A percentile compares a stretch with the other conserved stretches of the same genome.
Conservation (phyloP, 2,888 invertebrate genomes). For the Lepas anatifera region DNA sequence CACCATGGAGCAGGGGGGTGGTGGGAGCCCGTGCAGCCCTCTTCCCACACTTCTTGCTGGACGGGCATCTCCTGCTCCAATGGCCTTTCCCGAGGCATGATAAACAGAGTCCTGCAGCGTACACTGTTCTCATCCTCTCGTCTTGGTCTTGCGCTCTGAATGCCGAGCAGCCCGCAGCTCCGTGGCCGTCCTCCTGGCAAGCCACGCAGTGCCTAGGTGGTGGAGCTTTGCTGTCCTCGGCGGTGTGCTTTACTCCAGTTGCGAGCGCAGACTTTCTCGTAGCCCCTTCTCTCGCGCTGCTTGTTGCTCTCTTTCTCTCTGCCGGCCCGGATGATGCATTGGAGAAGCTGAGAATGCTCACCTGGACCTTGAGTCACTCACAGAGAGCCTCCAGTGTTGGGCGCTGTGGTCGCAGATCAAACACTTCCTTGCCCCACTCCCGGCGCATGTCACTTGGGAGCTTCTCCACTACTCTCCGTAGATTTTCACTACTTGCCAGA, state of each 20-base stretch:
- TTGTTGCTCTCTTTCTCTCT: no score
- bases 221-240: not conserved
- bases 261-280: not conserved
- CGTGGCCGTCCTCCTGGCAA: not conserved
- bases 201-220: not conserved
- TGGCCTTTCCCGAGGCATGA: not conserved
- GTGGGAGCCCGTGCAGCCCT: not conserved
- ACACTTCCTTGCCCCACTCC: no score
- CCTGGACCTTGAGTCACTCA: no score
- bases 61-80: not conserved
- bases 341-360: no score
- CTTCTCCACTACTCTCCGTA: not conserved
- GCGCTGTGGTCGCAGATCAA: no score
- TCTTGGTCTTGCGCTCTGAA: not conserved
- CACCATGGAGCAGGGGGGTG: no score
- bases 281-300: no score
- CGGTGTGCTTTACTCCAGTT: not conserved
- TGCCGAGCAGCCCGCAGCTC: not conserved
- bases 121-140: not conserved
- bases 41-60: not conserved
- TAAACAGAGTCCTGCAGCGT: not conserved
- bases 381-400: no score
- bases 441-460: no score
- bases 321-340: no score
- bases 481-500: not conserved